These are phyloP conservation scores for Lipophrys pholis DNA, from an alignment of 2,113 vertebrate genomes.

Conservation along the genomic window DNA sequence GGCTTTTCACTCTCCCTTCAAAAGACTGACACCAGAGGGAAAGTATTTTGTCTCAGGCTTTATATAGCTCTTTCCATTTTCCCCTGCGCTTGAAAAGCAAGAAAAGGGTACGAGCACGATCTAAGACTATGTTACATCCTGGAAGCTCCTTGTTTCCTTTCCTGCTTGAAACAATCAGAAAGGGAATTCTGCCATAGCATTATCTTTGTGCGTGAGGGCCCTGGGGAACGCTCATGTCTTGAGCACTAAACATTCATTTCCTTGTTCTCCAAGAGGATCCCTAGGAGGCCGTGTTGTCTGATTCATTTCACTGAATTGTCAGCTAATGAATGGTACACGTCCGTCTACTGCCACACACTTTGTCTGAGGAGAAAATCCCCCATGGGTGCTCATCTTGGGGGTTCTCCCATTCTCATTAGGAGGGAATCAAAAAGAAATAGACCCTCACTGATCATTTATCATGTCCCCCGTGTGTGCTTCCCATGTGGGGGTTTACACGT, in stretches of 20 bases:
- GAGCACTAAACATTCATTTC: slow-evolving; percentile 63
- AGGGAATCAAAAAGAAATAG: slow-evolving; percentile 65
- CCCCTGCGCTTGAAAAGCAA: slow-evolving; percentile 43
- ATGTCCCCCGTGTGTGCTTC: slow-evolving; percentile 36
- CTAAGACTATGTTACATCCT: slow-evolving; percentile 46
- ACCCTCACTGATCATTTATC: slow-evolving; percentile 58
- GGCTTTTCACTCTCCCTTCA: slow-evolving; percentile 48
- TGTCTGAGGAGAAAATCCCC: slow-evolving; percentile 49
- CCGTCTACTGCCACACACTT: slow-evolving; percentile 54
- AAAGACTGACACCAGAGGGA: slow-evolving; percentile 49
- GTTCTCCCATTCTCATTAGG: slow-evolving; percentile 72
- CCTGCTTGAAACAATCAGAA: slow-evolving; percentile 56
- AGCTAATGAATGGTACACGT: slow-evolving; percentile 71
- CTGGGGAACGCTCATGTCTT: slow-evolving; percentile 64
- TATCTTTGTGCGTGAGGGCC: slow-evolving; percentile 37
- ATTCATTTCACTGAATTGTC: slow-evolving; percentile 71
- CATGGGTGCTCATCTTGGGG: slow-evolving; percentile 58
- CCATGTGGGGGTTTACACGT: slow-evolving; percentile 4
- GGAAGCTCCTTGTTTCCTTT: slow-evolving; percentile 59
- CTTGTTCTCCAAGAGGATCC: slow-evolving; percentile 61
- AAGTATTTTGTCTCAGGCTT: slow-evolving; percentile 38
- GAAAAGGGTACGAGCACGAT: slow-evolving; percentile 30
- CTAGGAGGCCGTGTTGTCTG: slow-evolving; percentile 71
- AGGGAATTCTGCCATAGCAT: slow-evolving; percentile 65
- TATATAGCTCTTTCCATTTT: slow-evolving; percentile 40